Evolutionary conservation across 2,797 vertebrate genomes (phyloP).

Genomic region (Jordanella pulchra): DNA sequence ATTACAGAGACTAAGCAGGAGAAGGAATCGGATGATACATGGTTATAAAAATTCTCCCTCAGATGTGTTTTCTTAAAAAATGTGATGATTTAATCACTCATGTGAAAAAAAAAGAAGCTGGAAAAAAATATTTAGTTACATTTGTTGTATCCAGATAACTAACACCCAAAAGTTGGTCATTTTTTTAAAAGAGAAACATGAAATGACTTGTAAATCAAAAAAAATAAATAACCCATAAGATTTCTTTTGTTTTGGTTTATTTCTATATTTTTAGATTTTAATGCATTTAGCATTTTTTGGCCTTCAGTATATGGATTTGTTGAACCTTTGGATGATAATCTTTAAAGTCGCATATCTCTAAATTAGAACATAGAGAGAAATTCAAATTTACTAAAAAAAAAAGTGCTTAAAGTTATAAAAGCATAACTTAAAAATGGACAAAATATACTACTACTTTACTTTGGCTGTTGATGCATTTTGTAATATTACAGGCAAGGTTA

Average conservation of each 20-base stretch:
- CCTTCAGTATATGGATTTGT: neutral
- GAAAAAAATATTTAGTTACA: conserved; percentile 51
- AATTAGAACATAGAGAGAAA: neutral
- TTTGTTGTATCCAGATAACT: conserved; percentile 62
- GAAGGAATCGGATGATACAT: conserved; percentile 27
- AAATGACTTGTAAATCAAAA: conserved; percentile 71
- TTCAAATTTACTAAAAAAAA: no score
- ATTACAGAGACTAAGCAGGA: neutral
- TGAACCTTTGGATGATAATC: neutral
- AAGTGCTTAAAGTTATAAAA: no score
- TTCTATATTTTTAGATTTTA: neutral
- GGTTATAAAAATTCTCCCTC: conserved; percentile 32
- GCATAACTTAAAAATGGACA: no score
- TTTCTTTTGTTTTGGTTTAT: conserved; percentile 59
- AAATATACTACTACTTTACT: no score
- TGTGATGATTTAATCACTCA: conserved; percentile 40
- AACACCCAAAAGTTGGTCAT: conserved; percentile 75
- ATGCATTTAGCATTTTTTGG: neutral
- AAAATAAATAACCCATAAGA: conserved; percentile 68
- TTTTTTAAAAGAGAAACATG: conserved; percentile 59
- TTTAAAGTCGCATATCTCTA: neutral
- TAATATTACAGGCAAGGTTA: no score
- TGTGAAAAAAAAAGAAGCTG: conserved; percentile 37
- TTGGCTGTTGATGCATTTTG: no score
- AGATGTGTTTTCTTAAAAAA: conserved; percentile 8